Conservation (phyloP, 2,113 vertebrate species). For the Paramormyrops kingsleyae region DNA sequence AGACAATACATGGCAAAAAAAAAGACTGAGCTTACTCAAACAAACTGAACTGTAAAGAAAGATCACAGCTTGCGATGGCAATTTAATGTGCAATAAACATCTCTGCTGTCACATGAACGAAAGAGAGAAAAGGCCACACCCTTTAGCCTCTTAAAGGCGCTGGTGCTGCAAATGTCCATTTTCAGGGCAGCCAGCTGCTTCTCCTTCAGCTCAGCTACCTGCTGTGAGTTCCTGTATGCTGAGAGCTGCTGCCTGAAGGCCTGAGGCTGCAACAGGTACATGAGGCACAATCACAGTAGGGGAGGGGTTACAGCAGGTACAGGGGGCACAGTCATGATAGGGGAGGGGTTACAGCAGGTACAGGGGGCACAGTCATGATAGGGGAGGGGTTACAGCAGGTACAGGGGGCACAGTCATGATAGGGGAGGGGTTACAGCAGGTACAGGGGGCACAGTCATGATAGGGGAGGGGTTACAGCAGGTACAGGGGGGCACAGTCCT, state of each 20-base stretch:
- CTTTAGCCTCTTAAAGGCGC: conserved; percentile 91
- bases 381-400: neutral
- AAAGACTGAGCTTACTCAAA: neutral
- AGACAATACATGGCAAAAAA: neutral
- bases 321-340: neutral
- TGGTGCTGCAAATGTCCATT: conserved; percentile 86
- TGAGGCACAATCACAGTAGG: too few species aligned
- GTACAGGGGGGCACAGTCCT: neutral
- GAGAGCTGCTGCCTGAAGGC: conserved; percentile 67
- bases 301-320: neutral
- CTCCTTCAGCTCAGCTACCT: conserved; percentile 84
- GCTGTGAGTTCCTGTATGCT: conserved; percentile 60
- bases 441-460: neutral
- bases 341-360: neutral
- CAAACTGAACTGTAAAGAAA: neutral
- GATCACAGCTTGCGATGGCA: neutral
- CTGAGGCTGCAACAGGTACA: conserved; percentile 64
- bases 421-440: neutral
- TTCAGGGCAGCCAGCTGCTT: conserved; percentile 85
- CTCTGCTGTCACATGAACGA: neutral
- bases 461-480: neutral
- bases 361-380: neutral
- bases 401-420: neutral
- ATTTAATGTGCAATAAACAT: neutral
- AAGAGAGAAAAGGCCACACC: conserved; percentile 54